Base-by-base conservation (phyloP, 2,888 invertebrate species). In the Cyclophora punctaria region DNA sequence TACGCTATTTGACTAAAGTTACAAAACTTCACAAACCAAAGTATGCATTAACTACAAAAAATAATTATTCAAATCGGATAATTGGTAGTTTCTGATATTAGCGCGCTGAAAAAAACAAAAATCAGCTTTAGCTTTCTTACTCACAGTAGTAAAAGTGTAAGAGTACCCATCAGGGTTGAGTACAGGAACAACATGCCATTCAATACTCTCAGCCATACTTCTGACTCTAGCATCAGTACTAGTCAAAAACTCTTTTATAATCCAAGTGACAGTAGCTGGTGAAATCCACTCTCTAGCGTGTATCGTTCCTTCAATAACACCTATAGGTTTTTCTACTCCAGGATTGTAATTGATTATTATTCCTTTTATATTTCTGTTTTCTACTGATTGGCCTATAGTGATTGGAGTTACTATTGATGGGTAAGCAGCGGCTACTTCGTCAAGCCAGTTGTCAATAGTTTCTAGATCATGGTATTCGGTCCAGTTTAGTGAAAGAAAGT, bases 231-330 rank as follows among this genome's bases (percentile, higher is more conserved):
- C 63, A 57, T 93, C 87, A 0, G 73, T 73, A 43, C 92, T 92
- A 0, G 90, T 91, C 7, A 95, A 70, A 47, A 95, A 76, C 73
- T 93, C 89, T 60, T 94, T 92, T 4, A 94, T 90, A 43, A 94
- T 89, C 86, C 91, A 93, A 0, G 92, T 91, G 0, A 91, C 90
- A 4, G 91, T 90, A 0, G 93, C 92, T 3, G 92, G 87, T 0
- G 90, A 81, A 34, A 93, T 92, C 93, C 93, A 96, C 78, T 96
- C 95, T 45, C 95, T 90, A 0, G 93, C 93, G 70, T 94, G 93
- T 50, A 93, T 91, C 3, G 89, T 87, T 20, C 88, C 90, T 73
- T 92, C 92, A 46, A 92, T 83, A 45, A 93, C 83, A 20, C 89
- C 91, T 48, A 78, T 70, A 0, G 66, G 50, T 49, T 89, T 87